Evolutionary conservation across 2,888 invertebrate genomes (phyloP), one percentile per base, ranked within the genome.

Genomic region (Gymnosoma rotundatum): DNA sequence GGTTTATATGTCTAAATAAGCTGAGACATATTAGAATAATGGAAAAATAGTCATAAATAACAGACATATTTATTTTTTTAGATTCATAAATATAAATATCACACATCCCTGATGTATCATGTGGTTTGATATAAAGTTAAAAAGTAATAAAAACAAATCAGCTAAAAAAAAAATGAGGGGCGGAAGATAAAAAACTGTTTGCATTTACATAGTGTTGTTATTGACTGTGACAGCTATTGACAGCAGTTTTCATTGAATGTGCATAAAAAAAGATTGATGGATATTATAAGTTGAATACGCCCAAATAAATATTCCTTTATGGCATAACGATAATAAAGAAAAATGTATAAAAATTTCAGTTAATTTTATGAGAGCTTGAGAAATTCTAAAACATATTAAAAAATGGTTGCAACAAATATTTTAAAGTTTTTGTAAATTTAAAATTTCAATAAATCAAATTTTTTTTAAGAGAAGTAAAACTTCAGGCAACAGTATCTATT

Each of bases 191-290:
- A 72, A 64, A 64, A 32, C 20, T 25, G 4, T 32, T 54, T 54
- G 18, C 32, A 69, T 36, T 25, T 21, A 52, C 64, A 83, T 66
- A 25, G 58, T 58, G 72, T 58, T 79, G 20, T 67, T 52, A 60
- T 50, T 3, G 36, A 42, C 72, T 45, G 75, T 75, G 74, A 66
- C 78, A 79, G 52, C 70, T 72, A 83, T 83, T 60, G 64, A 78
- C 70, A 79, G 21, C 16, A 48, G 58, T 45, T 48, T 36, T 36
- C 52, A 20, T 82, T 52, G 16, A 20, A 61, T 75, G 36, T 72
- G 60, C 60, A 72, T 5, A 5, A 54, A 9, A 64, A 75, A 12
- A 64, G 74, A 79, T 75, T 78, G 74, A 79, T 75, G n/a, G 52
- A 45, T 45, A 64, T 12, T 4, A 42, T 12, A 42, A 42, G 58